Evolutionary conservation across 2,888 invertebrate species (phyloP), one percentile per base, ranked within the genome.

Genomic region (Rapana venosa): DNA sequence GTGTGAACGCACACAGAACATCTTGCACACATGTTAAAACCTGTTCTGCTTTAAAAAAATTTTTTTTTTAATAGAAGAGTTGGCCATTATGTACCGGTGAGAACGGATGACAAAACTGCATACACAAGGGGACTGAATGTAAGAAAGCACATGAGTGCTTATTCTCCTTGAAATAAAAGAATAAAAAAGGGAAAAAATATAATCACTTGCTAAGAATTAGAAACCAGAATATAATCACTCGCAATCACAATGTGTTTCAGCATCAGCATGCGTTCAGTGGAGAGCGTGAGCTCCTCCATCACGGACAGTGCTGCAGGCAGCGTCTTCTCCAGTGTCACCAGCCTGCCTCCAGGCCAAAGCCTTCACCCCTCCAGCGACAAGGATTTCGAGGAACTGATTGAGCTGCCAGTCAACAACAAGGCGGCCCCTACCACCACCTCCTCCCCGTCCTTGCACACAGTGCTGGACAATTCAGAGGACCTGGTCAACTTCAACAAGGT

Each of bases 371-470:
- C 84, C 15, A 30, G 84, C n/a, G 88, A 90, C 61, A 90, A 90
- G 61, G 92, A 94, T 66, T 94, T 95, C 91, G 94, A 94, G 92
- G 94, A 94, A 90, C 91, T 94, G 87, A 94, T 95, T 86, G 94
- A 94, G 92, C 92, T 95, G 90, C 92, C 92, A 58, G 92, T 94
- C 86, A 91, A 92, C 87, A 93, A 92, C 90, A 94, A 93, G 91
- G 92, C 93, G 87, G 93, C 92, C 91, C 91, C 92, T 36, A 36
- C 85, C 47, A n/a, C 89, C 11, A 66, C 70, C 20, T 70, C 87
- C n/a, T 15, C 92, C 91, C 47, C 47, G 4, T 47, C 47, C 47
- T 47, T 47, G 47, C 89, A 66, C 87, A 66, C 92, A 86, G 77
- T 91, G 89, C 85, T 84, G 91, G 87, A 92, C 87, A 93, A 92